Evolutionary conservation across 1,140 invertebrate species (phyloP), one percentile per base, ranked within the genome.

Genomic region (Theocolax elegans): DNA sequence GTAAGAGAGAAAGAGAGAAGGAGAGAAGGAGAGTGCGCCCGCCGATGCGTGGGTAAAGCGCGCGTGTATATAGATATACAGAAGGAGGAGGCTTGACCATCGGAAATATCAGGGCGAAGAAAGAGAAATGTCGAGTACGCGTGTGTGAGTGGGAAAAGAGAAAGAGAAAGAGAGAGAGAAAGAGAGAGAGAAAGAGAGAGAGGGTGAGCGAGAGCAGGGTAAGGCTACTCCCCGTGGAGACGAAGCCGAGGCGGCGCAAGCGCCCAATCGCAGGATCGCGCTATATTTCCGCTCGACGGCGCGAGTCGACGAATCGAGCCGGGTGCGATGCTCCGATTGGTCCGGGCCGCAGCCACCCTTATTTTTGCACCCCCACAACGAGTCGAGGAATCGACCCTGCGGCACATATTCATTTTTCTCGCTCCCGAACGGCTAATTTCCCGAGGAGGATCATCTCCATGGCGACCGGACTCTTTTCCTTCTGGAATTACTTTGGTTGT

Each of bases 251-350:
- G 71, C 56, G 21, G 21, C 53, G n/a, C 29, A 17, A 12, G 54
- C 40, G 29, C 21, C 56, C 64, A 67, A 51, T 59, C 56, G 49
- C 35, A 54, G 54, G 29, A 60, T 23, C 27, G 62, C 31, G 44
- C 53, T 58, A 29, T 64, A 59, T 60, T 65, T 71, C n/a, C 46
- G 65, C 58, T 70, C 19, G 49, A 48, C 44, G 58, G 49, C 40
- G 40, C 51, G 17, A 38, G 56, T 27, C 46, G 23, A 42, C 63
- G 64, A 72, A 72, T 65, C 62, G 31, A 54, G 21, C 46, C 23
- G 38, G 25, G 15, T 38, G 54, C n/a, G 59, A 31, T 42, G 49
- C 49, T 56, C 35, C 51, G 25, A 70, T 70, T 70, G 67, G 67
- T 63, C 51, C 58, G 35, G 15, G 44, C 1, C 13, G 12, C 17